Conservation (phyloP, 2,888 invertebrate genomes). For the Chymomyza amoena region DNA sequence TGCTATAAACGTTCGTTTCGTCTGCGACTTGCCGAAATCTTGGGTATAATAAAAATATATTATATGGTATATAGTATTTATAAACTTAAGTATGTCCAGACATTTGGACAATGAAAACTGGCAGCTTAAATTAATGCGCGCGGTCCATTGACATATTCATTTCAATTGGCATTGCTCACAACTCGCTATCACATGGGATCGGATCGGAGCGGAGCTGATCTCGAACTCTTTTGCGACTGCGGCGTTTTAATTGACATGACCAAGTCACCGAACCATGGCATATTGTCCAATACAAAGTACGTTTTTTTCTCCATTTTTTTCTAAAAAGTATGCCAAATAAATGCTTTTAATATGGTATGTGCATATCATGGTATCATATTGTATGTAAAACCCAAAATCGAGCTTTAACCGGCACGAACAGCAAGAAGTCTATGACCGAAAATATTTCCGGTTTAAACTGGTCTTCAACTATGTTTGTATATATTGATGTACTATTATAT, state of each 20-base stretch:
- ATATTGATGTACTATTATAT: constrained; percentile 17
- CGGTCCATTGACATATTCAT: constrained; percentile 12
- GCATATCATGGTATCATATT: constrained; percentile 23
- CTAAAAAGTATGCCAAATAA: not conserved
- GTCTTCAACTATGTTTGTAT: constrained; percentile 16
- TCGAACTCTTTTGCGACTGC: constrained; percentile 25
- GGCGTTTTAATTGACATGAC: not conserved
- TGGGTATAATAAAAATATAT: not conserved
- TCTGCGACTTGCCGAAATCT: not conserved
- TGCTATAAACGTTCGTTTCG: not conserved
- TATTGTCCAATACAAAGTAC: constrained; percentile 11
- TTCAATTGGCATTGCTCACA: constrained; percentile 5
- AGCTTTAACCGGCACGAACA: constrained; percentile 30
- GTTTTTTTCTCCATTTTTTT: not conserved
- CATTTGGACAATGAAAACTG: constrained; percentile 20
- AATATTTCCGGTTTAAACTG: constrained; percentile 49
- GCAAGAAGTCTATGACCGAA: constrained; percentile 50
- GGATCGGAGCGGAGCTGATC: constrained; percentile 23
- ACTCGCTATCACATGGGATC: constrained; percentile 41
- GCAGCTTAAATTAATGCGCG: constrained; percentile 45
- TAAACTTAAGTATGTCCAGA: not conserved
- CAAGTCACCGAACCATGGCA: constrained; percentile 24
- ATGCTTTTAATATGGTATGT: constrained; percentile 6
- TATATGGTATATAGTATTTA: no score
- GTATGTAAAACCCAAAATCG: constrained; percentile 39